Evolutionary conservation across 37 sponge, comb jelly and placozoan genomes (phyloP).

Genomic region (Eunapius fragilis): DNA sequence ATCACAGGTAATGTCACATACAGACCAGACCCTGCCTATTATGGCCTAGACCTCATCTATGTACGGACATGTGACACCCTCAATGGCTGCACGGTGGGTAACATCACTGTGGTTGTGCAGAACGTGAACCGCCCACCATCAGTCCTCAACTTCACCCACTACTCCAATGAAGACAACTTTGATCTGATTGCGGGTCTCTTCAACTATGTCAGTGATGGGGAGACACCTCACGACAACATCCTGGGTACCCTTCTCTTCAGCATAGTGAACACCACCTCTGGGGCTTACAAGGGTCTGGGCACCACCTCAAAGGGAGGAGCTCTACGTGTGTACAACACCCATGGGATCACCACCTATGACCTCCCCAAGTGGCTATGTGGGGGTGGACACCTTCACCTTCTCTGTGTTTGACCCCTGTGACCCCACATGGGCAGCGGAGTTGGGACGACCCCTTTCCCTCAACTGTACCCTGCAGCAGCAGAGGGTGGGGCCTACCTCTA

Average conservation of each 20-base stretch:
- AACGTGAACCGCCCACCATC: conserved; percentile 84
- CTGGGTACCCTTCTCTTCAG: neutral
- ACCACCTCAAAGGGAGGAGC: conserved; percentile 54
- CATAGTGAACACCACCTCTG: conserved; percentile 2
- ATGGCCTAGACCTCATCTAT: conserved; percentile 68
- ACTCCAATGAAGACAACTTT: conserved; percentile 75
- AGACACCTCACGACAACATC: conserved; percentile 25
- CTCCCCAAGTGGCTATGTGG: conserved; percentile 74
- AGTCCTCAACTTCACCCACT: conserved; percentile 55
- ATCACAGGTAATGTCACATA: conserved; percentile 73
- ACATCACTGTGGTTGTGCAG: conserved; percentile 46
- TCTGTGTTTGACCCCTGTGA: conserved; percentile 90
- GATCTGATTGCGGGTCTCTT: conserved; percentile 74
- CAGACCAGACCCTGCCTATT: conserved; percentile 44
- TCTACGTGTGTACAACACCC: conserved; percentile 83
- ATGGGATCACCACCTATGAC: conserved; percentile 85
- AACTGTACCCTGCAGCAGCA: conserved; percentile 40
- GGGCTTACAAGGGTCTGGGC: conserved; percentile 22
- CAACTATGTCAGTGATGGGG: conserved; percentile 53
- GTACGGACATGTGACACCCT: conserved; percentile 74
- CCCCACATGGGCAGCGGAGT: conserved; percentile 47
- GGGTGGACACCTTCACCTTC: conserved; percentile 75
- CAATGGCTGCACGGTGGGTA: conserved; percentile 60
- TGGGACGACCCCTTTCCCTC: conserved; percentile 54
- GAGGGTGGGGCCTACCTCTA: conserved; percentile 73